Conservation (phyloP, 2,797 vertebrate species). For the Rhynchonycteris naso region DNA sequence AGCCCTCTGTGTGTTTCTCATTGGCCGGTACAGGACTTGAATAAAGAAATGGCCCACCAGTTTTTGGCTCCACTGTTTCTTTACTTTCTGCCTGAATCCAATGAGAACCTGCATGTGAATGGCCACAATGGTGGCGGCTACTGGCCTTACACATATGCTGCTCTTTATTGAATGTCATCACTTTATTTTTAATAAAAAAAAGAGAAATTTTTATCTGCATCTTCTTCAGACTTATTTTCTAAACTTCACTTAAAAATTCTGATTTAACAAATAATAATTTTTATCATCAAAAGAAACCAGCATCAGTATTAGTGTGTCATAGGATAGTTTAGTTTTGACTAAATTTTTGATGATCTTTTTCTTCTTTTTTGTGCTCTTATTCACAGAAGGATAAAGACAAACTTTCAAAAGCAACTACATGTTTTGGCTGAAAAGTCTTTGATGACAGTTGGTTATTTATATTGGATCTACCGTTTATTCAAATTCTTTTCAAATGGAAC, state of each 20-base stretch:
- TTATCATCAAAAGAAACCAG: background rate
- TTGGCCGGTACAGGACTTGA: too few species aligned
- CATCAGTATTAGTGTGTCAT: background rate
- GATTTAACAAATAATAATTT: background rate
- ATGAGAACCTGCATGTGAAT: too few species aligned
- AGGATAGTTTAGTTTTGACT: background rate
- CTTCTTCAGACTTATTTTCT: conserved; percentile 2
- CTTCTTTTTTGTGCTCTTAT: background rate
- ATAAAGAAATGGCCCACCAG: too few species aligned
- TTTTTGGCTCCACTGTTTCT: too few species aligned
- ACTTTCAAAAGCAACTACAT: background rate
- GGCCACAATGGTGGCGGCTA: too few species aligned
- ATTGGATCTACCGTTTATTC: background rate
- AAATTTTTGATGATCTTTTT: background rate
- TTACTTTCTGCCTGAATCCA: too few species aligned
- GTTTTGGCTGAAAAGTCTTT: background rate
- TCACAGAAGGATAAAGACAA: background rate
- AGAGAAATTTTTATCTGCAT: background rate
- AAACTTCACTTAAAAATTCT: background rate
- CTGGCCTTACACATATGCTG: background rate
- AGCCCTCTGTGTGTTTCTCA: too few species aligned
- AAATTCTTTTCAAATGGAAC: background rate
- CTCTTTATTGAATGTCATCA: background rate
- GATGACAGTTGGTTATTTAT: background rate
- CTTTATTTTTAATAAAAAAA: background rate